Conservation (phyloP, 2,888 invertebrate species). For the Nomada fabriciana region DNA sequence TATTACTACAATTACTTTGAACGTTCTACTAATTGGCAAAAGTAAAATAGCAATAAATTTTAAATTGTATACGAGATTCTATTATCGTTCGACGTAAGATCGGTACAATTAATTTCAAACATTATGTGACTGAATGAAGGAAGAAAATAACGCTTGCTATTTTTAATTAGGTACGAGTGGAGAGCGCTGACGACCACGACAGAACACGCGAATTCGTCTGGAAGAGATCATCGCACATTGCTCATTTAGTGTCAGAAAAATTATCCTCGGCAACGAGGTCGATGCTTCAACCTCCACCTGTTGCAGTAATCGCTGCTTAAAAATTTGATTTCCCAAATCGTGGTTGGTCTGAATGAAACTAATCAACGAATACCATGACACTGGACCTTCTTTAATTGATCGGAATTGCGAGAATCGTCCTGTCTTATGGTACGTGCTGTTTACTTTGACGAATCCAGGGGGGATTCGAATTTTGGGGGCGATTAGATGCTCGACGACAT, state of each 20-base stretch:
- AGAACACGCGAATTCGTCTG: constrained; percentile 93
- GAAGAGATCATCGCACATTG: constrained; percentile 93
- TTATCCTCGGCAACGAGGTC: constrained; percentile 87
- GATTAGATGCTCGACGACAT: constrained; percentile 1
- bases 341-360: constrained; percentile 32
- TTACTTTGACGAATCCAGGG: constrained; percentile 3
- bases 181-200: constrained; percentile 92
- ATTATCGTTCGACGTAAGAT: no score
- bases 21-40: no score
- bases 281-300: constrained; percentile 86
- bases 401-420: not conserved
- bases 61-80: no score
- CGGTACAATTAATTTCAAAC: no score
- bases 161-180: constrained; percentile 90
- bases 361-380: constrained; percentile 9
- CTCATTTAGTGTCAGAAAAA: constrained; percentile 93
- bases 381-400: not conserved
- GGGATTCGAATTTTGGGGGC: not conserved
- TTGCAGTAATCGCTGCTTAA: constrained; percentile 59
- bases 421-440: constrained; percentile 20
- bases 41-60: no score
- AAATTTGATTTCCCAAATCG: constrained; percentile 4
- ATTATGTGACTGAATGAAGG: no score
- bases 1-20: no score
- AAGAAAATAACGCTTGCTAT: not conserved